Conservation (phyloP, 2,797 vertebrate genomes). For the Garrulus glandarius region DNA sequence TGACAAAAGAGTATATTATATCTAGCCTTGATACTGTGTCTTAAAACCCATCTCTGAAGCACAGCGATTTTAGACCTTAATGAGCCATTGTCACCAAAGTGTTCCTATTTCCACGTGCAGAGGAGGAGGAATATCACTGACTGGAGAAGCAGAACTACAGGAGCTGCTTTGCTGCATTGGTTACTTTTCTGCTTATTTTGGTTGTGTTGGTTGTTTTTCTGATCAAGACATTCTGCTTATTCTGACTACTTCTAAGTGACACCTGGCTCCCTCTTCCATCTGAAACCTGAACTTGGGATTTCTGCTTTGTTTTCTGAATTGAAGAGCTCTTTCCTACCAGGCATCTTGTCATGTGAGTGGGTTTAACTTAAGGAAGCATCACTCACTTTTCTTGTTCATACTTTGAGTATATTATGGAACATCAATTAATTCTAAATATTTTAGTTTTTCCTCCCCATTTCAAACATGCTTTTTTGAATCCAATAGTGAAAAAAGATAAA, state of each 20-base stretch:
- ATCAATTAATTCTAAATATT: background rate
- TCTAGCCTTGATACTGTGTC: background rate
- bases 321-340: background rate
- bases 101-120: accelerated
- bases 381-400: background rate
- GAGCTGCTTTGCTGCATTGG: background rate
- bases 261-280: background rate
- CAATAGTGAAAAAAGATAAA: background rate
- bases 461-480: background rate
- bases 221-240: background rate
- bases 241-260: background rate
- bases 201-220: background rate
- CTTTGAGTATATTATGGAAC: background rate
- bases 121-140: background rate
- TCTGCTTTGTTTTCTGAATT: background rate
- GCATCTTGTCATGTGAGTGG: background rate
- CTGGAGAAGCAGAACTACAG: background rate
- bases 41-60: background rate
- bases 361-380: background rate
- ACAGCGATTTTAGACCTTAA: background rate
- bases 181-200: background rate
- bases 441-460: background rate
- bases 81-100: background rate
- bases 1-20: background rate
- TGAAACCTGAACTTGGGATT: background rate